These are phyloP conservation scores for Labeo rohita DNA, from an alignment of 2,113 vertebrate species.

Conservation along the genomic window DNA sequence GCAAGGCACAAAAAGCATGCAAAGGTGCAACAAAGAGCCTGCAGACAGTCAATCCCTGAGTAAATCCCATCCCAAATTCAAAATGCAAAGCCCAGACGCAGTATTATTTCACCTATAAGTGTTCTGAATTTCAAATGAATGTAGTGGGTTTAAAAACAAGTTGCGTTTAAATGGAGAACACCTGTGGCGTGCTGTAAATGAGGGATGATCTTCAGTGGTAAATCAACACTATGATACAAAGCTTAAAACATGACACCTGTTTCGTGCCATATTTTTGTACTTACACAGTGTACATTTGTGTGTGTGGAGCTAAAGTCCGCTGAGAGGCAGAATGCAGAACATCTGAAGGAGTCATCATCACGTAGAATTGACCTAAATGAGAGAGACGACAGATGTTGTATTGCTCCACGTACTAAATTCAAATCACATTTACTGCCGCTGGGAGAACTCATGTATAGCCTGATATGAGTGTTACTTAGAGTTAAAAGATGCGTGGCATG, in stretches of 20 bases:
- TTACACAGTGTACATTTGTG: constrained; percentile 84
- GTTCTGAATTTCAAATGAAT: neutral
- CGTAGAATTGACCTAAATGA: constrained; percentile 85
- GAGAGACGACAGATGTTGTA: constrained; percentile 26
- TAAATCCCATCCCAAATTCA: constrained; percentile 2
- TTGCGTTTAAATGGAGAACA: neutral
- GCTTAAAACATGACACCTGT: neutral
- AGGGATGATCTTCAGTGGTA: neutral
- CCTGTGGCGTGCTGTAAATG: neutral
- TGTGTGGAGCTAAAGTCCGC: constrained; percentile 83
- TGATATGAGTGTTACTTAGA: neutral
- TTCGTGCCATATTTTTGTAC: constrained; percentile 60
- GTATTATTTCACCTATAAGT: neutral
- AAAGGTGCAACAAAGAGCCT: neutral
- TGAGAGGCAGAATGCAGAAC: constrained; percentile 83
- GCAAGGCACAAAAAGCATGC: neutral
- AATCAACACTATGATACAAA: neutral
- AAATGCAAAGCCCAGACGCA: neutral
- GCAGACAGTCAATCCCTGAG: neutral
- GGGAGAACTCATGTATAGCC: neutral
- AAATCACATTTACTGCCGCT: neutral
- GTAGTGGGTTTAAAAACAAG: neutral
- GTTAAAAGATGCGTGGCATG: neutral
- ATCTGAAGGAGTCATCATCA: constrained; percentile 91
- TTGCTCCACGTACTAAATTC: neutral